Base-by-base conservation (phyloP, 2,797 vertebrate species). In the Rhodeus uyekii region DNA sequence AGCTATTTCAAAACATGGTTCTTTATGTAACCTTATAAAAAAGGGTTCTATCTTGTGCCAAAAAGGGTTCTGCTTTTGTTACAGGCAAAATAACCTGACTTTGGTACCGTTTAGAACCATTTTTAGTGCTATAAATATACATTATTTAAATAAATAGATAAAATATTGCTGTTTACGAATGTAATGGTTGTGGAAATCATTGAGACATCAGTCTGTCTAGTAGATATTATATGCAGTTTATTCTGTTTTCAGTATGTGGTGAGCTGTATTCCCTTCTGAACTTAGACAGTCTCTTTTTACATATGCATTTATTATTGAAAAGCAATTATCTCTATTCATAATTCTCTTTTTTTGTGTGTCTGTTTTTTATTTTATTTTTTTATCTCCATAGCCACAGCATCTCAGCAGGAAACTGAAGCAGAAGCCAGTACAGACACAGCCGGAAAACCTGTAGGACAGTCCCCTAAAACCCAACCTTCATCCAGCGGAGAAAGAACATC, bases 321-420 rank as follows among this genome's bases (percentile, higher is more conserved):
- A 34, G 5, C 10, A 72, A 32, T 34, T 12, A 4, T 55, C 7
- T 38, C 53, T 50, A 24, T 42, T n/a, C 61, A 72, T 5, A 46
- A 42, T 42, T 60, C 14, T 1, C 18, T 5, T 27, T 34, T 74
- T 14, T 73, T n/a, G n/a, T n/a, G n/a, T n/a, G n/a, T n/a, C n/a
- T n/a, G n/a, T n/a, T n/a, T 24, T 27, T 38, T 60, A 24, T 65
- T 6, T 36, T 36, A 3, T 36, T 36, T 36, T 36, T 36, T 36
- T 36, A 36, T 36, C 76, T 76, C 87, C 83, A 69, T 89, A 99
- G 97, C 98, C 79, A 95, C 98, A 6, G 96, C 96, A 0, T 96
- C 98, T 0, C 98, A 98, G 90, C 98, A 97, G 89, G 98, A 99
- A 86, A 88, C 96, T 0, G 98, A 99, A 80, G 83, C 94, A 0